Percentiles rank a stretch among this genome's conserved stretches.
Conservation (phyloP, 2,888 invertebrate species). For the Dysmachus trigonus region DNA sequence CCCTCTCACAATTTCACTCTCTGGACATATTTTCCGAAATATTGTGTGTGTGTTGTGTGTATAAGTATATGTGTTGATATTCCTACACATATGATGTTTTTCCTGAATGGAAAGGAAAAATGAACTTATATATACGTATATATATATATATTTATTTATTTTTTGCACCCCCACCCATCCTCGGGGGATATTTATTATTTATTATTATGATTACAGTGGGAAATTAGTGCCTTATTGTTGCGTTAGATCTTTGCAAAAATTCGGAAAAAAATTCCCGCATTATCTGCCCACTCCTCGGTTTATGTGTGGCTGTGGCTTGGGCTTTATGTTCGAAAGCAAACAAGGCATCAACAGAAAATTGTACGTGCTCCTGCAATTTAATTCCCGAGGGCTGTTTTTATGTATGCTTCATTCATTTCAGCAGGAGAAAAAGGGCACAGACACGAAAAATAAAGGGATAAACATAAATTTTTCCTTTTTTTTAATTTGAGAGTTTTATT, state of each 20-base stretch:
- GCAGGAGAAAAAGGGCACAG: too few relatives aligned
- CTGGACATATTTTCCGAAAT: neutral
- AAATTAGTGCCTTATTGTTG: constrained; percentile 45
- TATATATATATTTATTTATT: neutral
- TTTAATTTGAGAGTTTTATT: too few relatives aligned
- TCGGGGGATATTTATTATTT: constrained; percentile 46
- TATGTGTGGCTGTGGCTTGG: neutral
- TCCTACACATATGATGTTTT: neutral
- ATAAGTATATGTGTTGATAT: neutral
- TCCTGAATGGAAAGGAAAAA: neutral
- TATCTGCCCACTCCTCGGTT: neutral
- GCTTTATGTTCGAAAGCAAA: neutral
- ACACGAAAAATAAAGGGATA: too few relatives aligned
- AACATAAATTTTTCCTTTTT: too few relatives aligned
- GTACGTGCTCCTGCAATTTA: neutral
- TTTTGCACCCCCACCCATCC: neutral
- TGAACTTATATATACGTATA: neutral
- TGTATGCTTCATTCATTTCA: too few relatives aligned
- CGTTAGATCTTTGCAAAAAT: neutral
- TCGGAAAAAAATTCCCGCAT: neutral
- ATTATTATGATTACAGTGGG: constrained; percentile 47
- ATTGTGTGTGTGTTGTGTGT: neutral
- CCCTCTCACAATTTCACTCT: neutral
- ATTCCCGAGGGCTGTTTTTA: neutral
- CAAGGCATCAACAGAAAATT: neutral